phyloP scores from a whole-genome alignment of 2,888 invertebrate species.

The Idaea dimidiata region DNA sequence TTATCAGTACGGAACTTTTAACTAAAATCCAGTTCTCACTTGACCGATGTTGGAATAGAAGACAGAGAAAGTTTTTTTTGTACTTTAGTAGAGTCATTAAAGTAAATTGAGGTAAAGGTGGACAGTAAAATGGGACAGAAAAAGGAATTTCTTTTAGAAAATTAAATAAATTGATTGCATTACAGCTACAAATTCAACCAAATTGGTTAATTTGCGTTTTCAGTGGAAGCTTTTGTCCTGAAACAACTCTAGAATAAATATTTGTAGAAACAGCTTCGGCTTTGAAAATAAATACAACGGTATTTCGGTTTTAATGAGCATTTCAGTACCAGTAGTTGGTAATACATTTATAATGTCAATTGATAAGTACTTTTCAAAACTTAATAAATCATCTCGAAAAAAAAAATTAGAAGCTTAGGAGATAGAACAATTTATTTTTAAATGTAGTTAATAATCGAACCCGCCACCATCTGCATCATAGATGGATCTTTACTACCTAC shows the following conservation, averaged over 20 bases:
- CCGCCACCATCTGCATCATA: too few relatives aligned
- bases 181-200: conserved; percentile 19
- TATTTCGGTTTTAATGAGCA: background rate
- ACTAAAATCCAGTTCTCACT: conserved; percentile 2
- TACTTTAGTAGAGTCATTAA: conserved; percentile 62
- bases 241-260: background rate
- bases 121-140: conserved; percentile 47
- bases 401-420: too few relatives aligned
- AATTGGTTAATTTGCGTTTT: conserved; percentile 1
- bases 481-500: too few relatives aligned
- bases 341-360: too few relatives aligned
- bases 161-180: conserved; percentile 47
- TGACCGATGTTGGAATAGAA: background rate
- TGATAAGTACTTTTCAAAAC: too few relatives aligned
- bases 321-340: background rate
- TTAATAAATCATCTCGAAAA: too few relatives aligned
- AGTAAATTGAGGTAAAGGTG: conserved; percentile 68
- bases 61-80: conserved; percentile 51
- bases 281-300: conserved; percentile 15
- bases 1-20: background rate
- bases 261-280: background rate
- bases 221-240: conserved; percentile 4
- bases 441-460: too few relatives aligned
- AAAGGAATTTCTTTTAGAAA: conserved; percentile 38
- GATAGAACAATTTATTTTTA: too few relatives aligned